Conservation (phyloP, 2,113 vertebrate genomes). For the Toxostoma redivivum region DNA sequence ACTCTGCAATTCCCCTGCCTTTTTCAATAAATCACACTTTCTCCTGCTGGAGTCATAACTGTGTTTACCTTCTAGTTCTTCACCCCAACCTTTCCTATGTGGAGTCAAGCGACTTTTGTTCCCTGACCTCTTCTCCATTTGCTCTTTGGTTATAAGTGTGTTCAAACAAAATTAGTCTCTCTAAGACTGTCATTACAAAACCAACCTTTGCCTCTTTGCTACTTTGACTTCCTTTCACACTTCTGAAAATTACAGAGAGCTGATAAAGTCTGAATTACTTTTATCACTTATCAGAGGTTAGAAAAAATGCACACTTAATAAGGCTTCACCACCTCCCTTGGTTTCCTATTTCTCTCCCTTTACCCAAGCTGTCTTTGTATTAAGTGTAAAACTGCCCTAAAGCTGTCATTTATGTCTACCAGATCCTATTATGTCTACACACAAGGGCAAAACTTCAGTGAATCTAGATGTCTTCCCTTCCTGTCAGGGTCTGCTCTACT, state of each 20-base stretch:
- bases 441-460: not conserved
- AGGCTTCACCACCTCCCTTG: not conserved
- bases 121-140: conserved; percentile 4
- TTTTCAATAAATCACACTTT: not conserved
- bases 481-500: not conserved
- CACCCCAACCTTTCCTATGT: not conserved
- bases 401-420: not conserved
- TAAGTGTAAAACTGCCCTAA: conserved; percentile 4
- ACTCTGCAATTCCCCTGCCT: not conserved
- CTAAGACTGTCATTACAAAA: not conserved
- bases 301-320: conserved; percentile 18
- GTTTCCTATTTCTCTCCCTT: not conserved
- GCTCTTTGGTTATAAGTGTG: not conserved
- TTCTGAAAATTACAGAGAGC: not conserved
- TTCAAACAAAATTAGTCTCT: conserved; percentile 12
- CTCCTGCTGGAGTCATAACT: not conserved
- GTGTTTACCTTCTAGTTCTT: not conserved
- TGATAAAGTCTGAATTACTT: not conserved
- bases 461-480: not conserved
- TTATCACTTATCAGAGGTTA: not conserved
- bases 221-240: not conserved
- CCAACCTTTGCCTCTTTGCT: conserved; percentile 1
- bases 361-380: conserved; percentile 8
- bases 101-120: not conserved
- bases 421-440: not conserved